A percentile compares a stretch with the other conserved stretches of the same genome.
Evolutionary conservation across 2,888 invertebrate genomes (phyloP).

Genomic region (Yponomeuta evonymella): DNA sequence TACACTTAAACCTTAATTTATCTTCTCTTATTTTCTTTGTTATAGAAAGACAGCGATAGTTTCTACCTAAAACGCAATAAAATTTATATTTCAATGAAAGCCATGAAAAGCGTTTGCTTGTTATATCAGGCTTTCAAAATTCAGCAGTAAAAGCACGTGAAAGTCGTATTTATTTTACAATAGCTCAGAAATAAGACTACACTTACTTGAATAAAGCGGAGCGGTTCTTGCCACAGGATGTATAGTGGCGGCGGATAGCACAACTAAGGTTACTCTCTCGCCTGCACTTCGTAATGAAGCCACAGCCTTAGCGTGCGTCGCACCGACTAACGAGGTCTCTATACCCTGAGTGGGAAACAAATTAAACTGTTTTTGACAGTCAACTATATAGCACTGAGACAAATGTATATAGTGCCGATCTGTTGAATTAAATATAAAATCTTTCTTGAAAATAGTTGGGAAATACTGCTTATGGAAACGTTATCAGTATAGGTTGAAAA

Average conservation of each 20-base stretch:
- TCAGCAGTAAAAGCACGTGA: too few species aligned
- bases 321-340: slow-evolving; percentile 66
- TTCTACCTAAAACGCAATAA: too few species aligned
- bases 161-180: too few species aligned
- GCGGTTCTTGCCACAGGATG: slow-evolving; percentile 60
- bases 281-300: slow-evolving; percentile 64
- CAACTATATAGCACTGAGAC: not conserved
- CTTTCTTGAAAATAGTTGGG: too few species aligned
- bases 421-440: too few species aligned
- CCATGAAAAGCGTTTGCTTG: not conserved
- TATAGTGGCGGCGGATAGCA: slow-evolving; percentile 60
- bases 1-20: too few species aligned
- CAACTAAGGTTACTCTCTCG: slow-evolving; percentile 65
- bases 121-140: too few species aligned
- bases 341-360: slow-evolving; percentile 45
- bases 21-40: too few species aligned
- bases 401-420: too few species aligned
- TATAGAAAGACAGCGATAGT: too few species aligned
- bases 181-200: not conserved
- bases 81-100: not conserved
- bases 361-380: not conserved
- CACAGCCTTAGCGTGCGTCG: slow-evolving; percentile 69
- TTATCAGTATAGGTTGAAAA: too few species aligned
- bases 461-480: too few species aligned
- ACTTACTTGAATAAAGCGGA: slow-evolving; percentile 62